Percentiles rank a stretch among this genome's conserved stretches.
Evolutionary conservation across 2,888 invertebrate genomes (phyloP).

Genomic region (Sepioteuthis lessoniana): DNA sequence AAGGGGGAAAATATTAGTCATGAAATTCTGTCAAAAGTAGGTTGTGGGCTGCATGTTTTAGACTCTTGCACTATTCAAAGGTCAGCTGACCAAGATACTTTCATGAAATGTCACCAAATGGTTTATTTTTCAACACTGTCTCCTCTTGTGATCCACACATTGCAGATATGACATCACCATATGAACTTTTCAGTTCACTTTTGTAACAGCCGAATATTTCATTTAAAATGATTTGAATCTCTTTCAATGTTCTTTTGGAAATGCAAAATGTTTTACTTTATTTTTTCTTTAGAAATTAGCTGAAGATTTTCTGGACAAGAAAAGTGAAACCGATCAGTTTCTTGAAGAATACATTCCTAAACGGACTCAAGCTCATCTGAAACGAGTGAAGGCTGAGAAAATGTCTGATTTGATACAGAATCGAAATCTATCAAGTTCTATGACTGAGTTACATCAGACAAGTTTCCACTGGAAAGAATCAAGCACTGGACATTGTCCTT

Average conservation of each 20-base stretch:
- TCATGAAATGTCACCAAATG: too few species aligned
- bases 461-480: not conserved
- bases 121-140: too few species aligned
- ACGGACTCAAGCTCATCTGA: slow-evolving; percentile 85
- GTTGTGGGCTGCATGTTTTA: too few species aligned
- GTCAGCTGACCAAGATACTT: too few species aligned
- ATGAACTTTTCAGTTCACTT: too few species aligned
- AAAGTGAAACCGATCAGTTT: slow-evolving; percentile 85
- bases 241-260: not conserved
- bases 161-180: too few species aligned
- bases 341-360: slow-evolving; percentile 86
- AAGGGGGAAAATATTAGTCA: too few species aligned
- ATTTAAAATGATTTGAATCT: too few species aligned
- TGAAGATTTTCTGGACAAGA: slow-evolving; percentile 85
- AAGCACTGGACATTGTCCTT: not conserved
- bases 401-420: slow-evolving; percentile 80
- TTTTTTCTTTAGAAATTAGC: slow-evolving; percentile 79
- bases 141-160: too few species aligned
- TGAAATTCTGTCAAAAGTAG: too few species aligned
- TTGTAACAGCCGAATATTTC: too few species aligned
- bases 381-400: slow-evolving; percentile 94
- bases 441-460: slow-evolving; percentile 1
- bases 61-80: too few species aligned
- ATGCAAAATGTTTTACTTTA: slow-evolving; percentile 36
- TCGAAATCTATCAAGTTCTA: not conserved